Evolutionary conservation across 2,113 vertebrate genomes (phyloP).

Genomic region (Carettochelys insculpta): DNA sequence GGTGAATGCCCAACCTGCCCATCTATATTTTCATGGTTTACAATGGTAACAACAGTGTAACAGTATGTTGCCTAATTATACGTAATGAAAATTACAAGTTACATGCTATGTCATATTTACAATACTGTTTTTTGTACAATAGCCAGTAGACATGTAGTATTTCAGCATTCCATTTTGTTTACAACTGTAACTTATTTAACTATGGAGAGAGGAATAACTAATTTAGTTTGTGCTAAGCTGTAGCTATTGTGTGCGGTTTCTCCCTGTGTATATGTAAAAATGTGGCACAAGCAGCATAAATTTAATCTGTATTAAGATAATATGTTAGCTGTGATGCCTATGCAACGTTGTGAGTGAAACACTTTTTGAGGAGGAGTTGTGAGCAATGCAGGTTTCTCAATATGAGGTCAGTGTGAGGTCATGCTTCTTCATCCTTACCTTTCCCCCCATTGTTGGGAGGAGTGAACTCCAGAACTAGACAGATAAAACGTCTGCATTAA

Average conservation of each 20-base stretch:
- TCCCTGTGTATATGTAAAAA: not conserved
- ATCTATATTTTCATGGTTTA: not conserved
- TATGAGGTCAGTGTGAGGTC: not conserved
- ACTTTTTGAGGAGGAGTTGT: not conserved
- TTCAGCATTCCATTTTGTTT: not conserved
- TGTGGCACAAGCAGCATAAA: not conserved
- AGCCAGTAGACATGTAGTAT: not conserved
- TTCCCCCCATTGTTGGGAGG: not conserved
- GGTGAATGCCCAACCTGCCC: not conserved
- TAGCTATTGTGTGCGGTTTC: not conserved
- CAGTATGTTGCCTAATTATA: not conserved
- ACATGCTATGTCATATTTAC: not conserved
- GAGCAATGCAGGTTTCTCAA: not conserved
- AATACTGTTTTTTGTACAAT: not conserved
- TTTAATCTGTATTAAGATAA: not conserved
- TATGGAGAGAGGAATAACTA: not conserved
- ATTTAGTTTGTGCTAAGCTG: slow-evolving; percentile 12
- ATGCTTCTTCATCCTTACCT: too few species aligned
- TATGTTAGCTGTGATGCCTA: not conserved
- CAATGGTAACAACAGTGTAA: not conserved
- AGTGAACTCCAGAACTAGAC: not conserved
- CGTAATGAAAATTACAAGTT: not conserved
- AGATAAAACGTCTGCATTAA: not conserved
- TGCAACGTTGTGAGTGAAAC: not conserved
- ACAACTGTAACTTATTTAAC: not conserved